A percentile compares a stretch with the other conserved stretches of the same genome.
Evolutionary conservation across 37 sponge, comb jelly and placozoan species (phyloP).

Genomic region (Cliona cf. orientalis): DNA sequence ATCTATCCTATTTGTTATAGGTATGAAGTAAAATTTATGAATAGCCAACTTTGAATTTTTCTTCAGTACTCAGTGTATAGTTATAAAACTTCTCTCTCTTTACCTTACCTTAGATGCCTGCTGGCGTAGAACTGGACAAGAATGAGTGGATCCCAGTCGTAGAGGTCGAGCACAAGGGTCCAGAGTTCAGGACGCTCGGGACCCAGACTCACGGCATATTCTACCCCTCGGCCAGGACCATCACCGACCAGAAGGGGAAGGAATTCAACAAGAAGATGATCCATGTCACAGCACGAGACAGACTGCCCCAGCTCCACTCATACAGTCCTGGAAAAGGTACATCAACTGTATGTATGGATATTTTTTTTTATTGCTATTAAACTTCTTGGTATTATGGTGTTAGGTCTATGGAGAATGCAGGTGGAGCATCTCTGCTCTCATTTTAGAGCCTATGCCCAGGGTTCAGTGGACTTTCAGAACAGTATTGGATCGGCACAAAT

Average conservation of each 20-base stretch:
- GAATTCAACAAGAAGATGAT: constrained; percentile 25
- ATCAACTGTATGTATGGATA: background rate
- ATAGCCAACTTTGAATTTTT: background rate
- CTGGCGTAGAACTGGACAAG: constrained; percentile 25
- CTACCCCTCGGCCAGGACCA: constrained; percentile 71
- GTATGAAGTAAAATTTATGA: background rate
- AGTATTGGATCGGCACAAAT: constrained; percentile 61
- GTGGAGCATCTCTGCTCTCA: constrained; percentile 78
- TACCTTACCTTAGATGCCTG: constrained; percentile 45
- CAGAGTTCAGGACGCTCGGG: constrained; percentile 23
- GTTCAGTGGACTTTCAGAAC: constrained; percentile 55
- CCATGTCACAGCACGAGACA: constrained; percentile 19
- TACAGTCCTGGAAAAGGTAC: constrained; percentile 83
- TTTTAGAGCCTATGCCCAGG: constrained; percentile 54
- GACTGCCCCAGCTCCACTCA: constrained; percentile 17
- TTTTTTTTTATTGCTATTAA: background rate
- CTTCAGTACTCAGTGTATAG: background rate
- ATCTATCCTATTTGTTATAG: background rate
- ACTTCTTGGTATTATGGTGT: too few species aligned
- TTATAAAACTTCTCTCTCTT: background rate
- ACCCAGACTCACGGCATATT: constrained; percentile 84
- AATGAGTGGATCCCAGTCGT: constrained; percentile 59
- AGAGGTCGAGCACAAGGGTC: constrained; percentile 28
- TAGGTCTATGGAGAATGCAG: constrained; percentile 87
- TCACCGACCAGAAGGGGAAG: constrained; percentile 17